Conservation (phyloP, 2,888 invertebrate genomes). For the Syritta pipiens region DNA sequence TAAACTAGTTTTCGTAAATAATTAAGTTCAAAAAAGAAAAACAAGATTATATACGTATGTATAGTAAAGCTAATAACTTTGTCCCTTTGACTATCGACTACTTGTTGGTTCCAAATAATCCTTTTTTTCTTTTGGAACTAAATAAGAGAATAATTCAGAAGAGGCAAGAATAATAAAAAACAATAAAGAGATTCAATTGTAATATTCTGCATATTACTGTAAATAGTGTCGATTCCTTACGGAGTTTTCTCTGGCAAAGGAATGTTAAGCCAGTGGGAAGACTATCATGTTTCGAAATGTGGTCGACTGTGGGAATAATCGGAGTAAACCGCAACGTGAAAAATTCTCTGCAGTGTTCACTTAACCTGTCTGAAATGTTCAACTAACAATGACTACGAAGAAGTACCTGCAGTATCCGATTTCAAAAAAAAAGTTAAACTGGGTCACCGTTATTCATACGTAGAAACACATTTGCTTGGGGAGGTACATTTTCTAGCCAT, state of each 20-base stretch:
- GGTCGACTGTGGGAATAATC: conserved; percentile 6
- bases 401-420: conserved; percentile 36
- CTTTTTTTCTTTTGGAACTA: too few relatives aligned
- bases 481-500: too few relatives aligned
- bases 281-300: conserved; percentile 47
- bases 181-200: too few relatives aligned
- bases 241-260: neutral
- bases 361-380: conserved; percentile 9
- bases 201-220: neutral
- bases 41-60: too few relatives aligned
- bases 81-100: too few relatives aligned
- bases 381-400: conserved; percentile 9
- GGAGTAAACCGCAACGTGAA: conserved; percentile 7
- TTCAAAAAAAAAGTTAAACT: conserved; percentile 9
- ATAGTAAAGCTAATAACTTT: too few relatives aligned
- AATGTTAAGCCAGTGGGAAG: neutral
- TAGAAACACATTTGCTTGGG: too few relatives aligned
- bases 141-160: too few relatives aligned
- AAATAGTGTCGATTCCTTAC: neutral
- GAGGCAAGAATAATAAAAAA: too few relatives aligned
- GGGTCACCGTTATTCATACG: conserved; percentile 30
- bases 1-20: too few relatives aligned
- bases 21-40: too few relatives aligned
- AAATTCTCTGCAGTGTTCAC: neutral
- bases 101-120: too few relatives aligned